A percentile compares a stretch with the other conserved stretches of the same genome.
These are phyloP conservation scores for Mola mola DNA, from an alignment of 2,113 vertebrate genomes.

Conservation along the genomic window DNA sequence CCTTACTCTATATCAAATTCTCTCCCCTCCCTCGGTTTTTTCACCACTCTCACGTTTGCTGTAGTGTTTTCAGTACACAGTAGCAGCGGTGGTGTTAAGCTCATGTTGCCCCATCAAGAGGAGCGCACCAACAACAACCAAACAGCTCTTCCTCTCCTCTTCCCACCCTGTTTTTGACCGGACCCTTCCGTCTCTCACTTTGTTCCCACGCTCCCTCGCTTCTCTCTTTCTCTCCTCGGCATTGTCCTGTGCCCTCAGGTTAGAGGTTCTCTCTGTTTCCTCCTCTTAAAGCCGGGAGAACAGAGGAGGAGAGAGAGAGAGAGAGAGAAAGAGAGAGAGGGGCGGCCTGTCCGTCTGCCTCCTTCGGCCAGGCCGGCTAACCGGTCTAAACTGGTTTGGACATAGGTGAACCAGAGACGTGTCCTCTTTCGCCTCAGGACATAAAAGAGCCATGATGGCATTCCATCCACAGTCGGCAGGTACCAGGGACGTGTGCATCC, in stretches of 20 bases:
- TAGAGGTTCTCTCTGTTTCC: constrained; percentile 83
- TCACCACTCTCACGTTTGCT: constrained; percentile 65
- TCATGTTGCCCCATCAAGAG: constrained; percentile 76
- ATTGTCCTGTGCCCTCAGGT: constrained; percentile 83
- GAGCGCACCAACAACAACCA: constrained; percentile 66
- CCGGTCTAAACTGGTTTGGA: constrained; percentile 92
- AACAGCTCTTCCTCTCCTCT: constrained; percentile 68
- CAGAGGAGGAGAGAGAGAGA: constrained; percentile 55
- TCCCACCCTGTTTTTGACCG: constrained; percentile 67
- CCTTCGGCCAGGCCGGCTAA: constrained; percentile 82
- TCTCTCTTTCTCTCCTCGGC: constrained; percentile 63
- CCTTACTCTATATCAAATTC: constrained; percentile 69
- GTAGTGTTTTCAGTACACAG: constrained; percentile 75
- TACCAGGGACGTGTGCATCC: constrained; percentile 72
- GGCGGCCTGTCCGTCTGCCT: constrained; percentile 57
- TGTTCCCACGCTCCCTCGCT: constrained; percentile 71
- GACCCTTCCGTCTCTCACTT: constrained; percentile 56
- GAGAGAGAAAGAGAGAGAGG: constrained; percentile 66
- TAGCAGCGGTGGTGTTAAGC: constrained; percentile 58
- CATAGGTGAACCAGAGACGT: constrained; percentile 82
- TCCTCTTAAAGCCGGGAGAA: constrained; percentile 71
- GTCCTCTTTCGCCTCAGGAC: constrained; percentile 85
- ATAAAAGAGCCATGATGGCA: constrained; percentile 85
- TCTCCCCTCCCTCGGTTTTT: constrained; percentile 47
- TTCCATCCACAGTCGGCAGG: constrained; percentile 90